Evolutionary conservation across 2,113 vertebrate species (phyloP).

Genomic region (Amphiprion percula): DNA sequence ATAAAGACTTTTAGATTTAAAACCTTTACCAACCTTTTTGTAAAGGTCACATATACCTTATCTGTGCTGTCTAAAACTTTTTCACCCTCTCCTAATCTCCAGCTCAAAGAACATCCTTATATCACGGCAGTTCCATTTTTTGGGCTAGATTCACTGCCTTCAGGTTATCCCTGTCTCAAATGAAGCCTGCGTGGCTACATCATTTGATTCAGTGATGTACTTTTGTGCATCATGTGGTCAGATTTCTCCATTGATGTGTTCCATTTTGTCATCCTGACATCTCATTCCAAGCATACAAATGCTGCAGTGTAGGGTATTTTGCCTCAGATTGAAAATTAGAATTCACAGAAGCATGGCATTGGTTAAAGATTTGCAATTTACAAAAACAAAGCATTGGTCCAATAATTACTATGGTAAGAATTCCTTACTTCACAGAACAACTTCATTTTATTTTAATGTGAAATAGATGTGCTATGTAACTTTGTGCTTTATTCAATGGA

Average conservation of each 20-base stretch:
- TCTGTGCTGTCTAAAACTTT: conserved; percentile 27
- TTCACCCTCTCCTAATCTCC: conserved; percentile 25
- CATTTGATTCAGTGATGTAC: conserved; percentile 54
- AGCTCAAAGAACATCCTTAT: conserved; percentile 46
- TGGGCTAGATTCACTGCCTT: conserved; percentile 25
- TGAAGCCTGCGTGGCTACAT: conserved; percentile 17
- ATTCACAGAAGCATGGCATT: background rate
- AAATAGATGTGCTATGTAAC: conserved; percentile 5
- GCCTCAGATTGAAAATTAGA: conserved; percentile 32
- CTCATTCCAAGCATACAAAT: conserved; percentile 61
- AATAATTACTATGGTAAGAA: conserved; percentile 5
- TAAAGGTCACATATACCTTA: conserved; percentile 57
- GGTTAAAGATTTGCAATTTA: background rate
- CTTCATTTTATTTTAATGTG: conserved; percentile 24
- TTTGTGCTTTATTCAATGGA: background rate
- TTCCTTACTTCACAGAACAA: conserved; percentile 12
- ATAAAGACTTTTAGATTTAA: conserved; percentile 4
- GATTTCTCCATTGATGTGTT: conserved; percentile 44
- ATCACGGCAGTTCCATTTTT: conserved; percentile 39
- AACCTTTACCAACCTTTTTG: conserved; percentile 26
- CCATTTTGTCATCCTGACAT: conserved; percentile 71
- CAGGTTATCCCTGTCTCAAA: conserved; percentile 42
- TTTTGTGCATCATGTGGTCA: conserved; percentile 65
- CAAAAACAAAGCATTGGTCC: background rate
- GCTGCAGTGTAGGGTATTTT: conserved; percentile 21